These are phyloP conservation scores for Rallus crepitans DNA, from an alignment of 2,797 vertebrate genomes.

Conservation along the genomic window DNA sequence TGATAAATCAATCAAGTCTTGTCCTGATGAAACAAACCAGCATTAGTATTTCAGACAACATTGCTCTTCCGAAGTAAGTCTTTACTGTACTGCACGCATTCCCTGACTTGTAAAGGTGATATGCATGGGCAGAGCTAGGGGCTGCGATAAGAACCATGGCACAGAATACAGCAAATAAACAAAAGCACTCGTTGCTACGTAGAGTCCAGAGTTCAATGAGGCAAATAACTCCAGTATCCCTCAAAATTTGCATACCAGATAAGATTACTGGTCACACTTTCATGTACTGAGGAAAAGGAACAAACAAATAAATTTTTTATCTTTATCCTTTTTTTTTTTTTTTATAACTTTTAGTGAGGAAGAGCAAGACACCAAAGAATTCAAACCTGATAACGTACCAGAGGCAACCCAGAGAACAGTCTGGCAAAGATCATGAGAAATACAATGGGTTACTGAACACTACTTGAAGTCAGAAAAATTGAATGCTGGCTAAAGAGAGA, in stretches of 20 bases:
- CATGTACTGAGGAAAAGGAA: background rate
- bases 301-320: background rate
- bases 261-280: background rate
- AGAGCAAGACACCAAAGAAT: background rate
- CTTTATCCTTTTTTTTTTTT: background rate
- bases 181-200: slow-evolving; percentile 9
- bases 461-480: background rate
- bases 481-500: background rate
- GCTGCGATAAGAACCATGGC: background rate
- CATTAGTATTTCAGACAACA: background rate
- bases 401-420: background rate
- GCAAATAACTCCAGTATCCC: background rate
- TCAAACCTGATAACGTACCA: background rate
- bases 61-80: background rate
- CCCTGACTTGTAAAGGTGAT: background rate
- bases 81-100: background rate
- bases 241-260: background rate
- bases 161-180: background rate
- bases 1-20: background rate
- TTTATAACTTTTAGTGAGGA: background rate
- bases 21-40: background rate
- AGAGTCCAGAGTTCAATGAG: slow-evolving; percentile 21
- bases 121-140: background rate
- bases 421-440: background rate
- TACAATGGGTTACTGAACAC: background rate